These are phyloP conservation scores for Saccostrea echinata DNA, from an alignment of 1,140 invertebrate species.

Conservation along the genomic window DNA sequence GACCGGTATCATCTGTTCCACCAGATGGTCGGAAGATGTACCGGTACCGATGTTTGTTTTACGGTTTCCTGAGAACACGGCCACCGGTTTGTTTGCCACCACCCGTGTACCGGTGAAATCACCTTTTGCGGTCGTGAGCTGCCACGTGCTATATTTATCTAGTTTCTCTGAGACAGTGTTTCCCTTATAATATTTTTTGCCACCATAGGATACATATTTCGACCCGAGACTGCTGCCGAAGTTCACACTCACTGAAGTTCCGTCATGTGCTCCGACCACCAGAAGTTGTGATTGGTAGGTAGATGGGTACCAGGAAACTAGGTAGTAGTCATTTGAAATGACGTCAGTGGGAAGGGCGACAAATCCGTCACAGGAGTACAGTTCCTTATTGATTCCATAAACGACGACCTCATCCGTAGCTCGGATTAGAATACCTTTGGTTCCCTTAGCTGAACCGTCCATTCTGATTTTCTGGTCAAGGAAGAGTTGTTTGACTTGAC, in stretches of 20 bases:
- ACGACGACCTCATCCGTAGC: constrained; percentile 29
- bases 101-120: constrained; percentile 70
- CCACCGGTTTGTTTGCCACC: constrained; percentile 57
- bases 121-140: constrained; percentile 43
- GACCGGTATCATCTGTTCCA: constrained; percentile 67
- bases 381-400: constrained; percentile 45
- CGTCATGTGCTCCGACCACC: constrained; percentile 53
- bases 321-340: constrained; percentile 30
- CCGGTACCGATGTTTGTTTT: constrained; percentile 55
- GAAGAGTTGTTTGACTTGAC: constrained; percentile 27
- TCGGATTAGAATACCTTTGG: constrained; percentile 40
- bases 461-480: constrained; percentile 5
- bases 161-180: constrained; percentile 53
- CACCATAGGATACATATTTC: constrained; percentile 42
- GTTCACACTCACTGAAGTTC: constrained; percentile 52
- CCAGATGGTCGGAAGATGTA: constrained; percentile 65
- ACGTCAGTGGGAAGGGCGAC: constrained; percentile 51
- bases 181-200: constrained; percentile 54
- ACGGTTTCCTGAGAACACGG: constrained; percentile 65
- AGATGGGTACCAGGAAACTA: constrained; percentile 51
- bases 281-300: constrained; percentile 45
- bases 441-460: constrained; percentile 2
- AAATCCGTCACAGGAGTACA: constrained; percentile 42
- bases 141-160: constrained; percentile 57
- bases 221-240: constrained; percentile 29